These are phyloP conservation scores for Nibea coibor DNA, from an alignment of 2,113 vertebrate species.

Conservation along the genomic window DNA sequence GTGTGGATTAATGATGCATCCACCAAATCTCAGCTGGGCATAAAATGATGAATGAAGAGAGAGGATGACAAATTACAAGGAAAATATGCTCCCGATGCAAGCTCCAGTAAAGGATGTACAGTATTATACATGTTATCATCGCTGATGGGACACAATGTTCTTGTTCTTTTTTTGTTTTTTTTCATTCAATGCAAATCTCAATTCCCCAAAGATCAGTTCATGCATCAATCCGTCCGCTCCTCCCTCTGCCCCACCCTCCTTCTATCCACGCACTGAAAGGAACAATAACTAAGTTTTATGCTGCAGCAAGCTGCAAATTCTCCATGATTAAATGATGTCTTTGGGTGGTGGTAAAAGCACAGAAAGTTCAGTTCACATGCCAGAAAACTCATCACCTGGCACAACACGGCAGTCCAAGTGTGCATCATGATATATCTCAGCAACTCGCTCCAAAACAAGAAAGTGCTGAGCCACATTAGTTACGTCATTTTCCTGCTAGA, in stretches of 20 bases:
- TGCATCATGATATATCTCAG: not conserved
- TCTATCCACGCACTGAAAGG: constrained; percentile 25
- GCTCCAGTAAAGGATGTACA: constrained; percentile 15
- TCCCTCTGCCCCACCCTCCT: constrained; percentile 34
- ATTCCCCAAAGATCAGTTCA: constrained; percentile 37
- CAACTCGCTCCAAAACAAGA: not conserved
- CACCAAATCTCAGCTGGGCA: constrained; percentile 53
- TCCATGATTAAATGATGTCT: constrained; percentile 20
- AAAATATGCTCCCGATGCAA: constrained; percentile 21
- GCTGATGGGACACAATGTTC: constrained; percentile 36
- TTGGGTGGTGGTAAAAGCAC: constrained; percentile 18
- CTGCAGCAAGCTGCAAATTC: constrained; percentile 21
- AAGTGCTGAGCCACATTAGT: not conserved
- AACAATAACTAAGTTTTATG: constrained; percentile 11
- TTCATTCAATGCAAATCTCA: constrained; percentile 41
- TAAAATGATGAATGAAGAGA: constrained; percentile 25
- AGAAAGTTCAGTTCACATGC: not conserved
- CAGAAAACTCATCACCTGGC: constrained; percentile 20
- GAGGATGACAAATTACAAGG: constrained; percentile 42
- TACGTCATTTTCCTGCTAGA: not conserved
- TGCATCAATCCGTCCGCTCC: constrained; percentile 54
- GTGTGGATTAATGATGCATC: constrained; percentile 61
- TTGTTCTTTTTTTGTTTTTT: not conserved
- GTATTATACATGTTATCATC: not conserved
- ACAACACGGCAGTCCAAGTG: not conserved